A percentile compares a stretch with the other conserved stretches of the same genome.
phyloP scores from a whole-genome alignment of 2,888 invertebrate species.

The Ectemnius continuus region DNA sequence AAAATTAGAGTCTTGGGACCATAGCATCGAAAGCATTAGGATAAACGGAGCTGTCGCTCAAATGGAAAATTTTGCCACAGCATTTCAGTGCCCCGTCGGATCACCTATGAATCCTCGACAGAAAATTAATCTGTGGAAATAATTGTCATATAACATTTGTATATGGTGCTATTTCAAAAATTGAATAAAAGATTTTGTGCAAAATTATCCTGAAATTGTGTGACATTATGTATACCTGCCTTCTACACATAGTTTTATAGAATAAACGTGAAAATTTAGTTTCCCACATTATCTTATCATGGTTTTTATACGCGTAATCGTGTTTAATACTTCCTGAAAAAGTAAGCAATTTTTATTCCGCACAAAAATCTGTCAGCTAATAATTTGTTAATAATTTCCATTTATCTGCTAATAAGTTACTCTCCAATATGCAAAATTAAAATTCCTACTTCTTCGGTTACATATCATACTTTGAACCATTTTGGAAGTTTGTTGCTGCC shows the following conservation, averaged over 20 bases:
- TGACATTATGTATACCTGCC: neutral
- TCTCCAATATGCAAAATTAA: neutral
- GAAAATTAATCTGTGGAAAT: slow-evolving; percentile 11
- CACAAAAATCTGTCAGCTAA: neutral
- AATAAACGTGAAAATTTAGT: too few relatives aligned
- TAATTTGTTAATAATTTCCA: too few relatives aligned
- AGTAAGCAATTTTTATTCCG: neutral
- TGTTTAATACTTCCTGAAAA: neutral
- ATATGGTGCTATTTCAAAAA: too few relatives aligned
- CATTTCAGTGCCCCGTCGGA: neutral
- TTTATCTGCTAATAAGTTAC: neutral
- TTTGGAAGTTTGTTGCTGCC: too few relatives aligned
- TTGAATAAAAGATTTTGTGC: neutral
- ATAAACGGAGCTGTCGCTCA: slow-evolving; percentile 10
- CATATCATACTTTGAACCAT: neutral
- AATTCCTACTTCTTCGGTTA: neutral
- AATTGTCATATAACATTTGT: neutral
- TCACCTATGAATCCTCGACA: neutral
- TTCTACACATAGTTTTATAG: too few relatives aligned
- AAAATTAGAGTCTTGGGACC: neutral
- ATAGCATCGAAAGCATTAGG: neutral
- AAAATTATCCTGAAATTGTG: neutral
- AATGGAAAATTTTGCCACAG: neutral
- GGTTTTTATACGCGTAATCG: neutral
- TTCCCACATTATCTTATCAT: too few relatives aligned